Base-by-base conservation (phyloP, 2,888 invertebrate genomes). In the Eretmocerus hayati region DNA sequence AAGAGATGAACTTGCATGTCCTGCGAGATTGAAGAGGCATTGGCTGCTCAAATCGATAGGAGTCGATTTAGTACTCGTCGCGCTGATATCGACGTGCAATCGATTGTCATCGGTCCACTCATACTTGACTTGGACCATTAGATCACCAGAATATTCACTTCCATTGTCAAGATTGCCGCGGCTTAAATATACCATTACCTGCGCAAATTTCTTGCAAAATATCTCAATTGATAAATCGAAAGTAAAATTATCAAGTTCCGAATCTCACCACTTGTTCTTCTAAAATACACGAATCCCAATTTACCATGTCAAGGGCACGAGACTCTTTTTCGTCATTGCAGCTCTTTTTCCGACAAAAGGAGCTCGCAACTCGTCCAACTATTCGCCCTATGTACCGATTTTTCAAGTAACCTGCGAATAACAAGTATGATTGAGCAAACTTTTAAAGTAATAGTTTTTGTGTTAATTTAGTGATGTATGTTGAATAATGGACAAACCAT, bases 11-110 rank as follows among this genome's bases (percentile, higher is more conserved):
- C 69, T 64, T 62, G 78, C 80, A 60, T 80, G 77, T 9, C 81
- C 81, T 35, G 75, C 77, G 5, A 83, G 66, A 64, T 83, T 83
- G 64, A 81, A 80, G 57, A 79, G 79, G 32, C 77, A 72, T 62
- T 80, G 79, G 59, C 75, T 77, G 18, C 78, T 78, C 35, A 83
- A 61, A 59, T 77, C 78, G 44, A 78, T 65, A 2, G 77, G 75
- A 0, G 78, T 80, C 2, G 76, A 62, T 53, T 72, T 72, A 8
- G 74, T 75, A 1, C 75, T 69, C 3, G 70, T 74, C 0, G 79
- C 80, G 36, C 65, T 65, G 58, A 77, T 79, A 40, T 76, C 71
- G n/a, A 81, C 66, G 6, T 66, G 59, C 8, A 83, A 64, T 43
- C 74, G 73, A 59, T 78, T 75, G 26, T 73, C 71, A n/a, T 74